Conservation (phyloP, 2,888 invertebrate genomes). For the Xylocampa areola region DNA sequence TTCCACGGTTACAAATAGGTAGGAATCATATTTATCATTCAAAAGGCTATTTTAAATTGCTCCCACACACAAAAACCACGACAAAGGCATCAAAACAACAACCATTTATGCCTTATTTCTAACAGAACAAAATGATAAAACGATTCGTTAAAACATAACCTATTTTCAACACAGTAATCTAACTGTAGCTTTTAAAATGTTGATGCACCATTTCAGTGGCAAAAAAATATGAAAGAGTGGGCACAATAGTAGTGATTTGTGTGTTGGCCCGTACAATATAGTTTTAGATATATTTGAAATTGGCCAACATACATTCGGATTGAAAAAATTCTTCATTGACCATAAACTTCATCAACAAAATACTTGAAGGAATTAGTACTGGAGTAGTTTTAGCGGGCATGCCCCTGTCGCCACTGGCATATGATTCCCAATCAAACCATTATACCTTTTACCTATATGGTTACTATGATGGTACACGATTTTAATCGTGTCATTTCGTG, state of each 20-base stretch:
- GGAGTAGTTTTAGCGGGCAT: too few relatives aligned
- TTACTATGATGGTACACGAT: too few relatives aligned
- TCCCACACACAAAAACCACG: conserved; percentile 17
- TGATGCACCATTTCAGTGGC: conserved; percentile 54
- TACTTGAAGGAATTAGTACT: too few relatives aligned
- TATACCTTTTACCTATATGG: too few relatives aligned
- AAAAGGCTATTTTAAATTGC: background rate
- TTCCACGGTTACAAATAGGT: too few relatives aligned
- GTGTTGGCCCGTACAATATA: conserved; percentile 28
- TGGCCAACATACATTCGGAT: conserved; percentile 69
- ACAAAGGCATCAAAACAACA: conserved; percentile 33
- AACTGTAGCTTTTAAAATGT: conserved; percentile 47
- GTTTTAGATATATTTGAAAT: conserved; percentile 61
- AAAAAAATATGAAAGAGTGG: conserved; percentile 62
- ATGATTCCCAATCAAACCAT: too few relatives aligned
- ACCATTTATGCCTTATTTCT: conserved; percentile 23
- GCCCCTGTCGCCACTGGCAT: too few relatives aligned
- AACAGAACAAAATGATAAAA: conserved; percentile 31
- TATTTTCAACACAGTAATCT: conserved; percentile 32
- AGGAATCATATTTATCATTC: too few relatives aligned
- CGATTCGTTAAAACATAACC: conserved; percentile 39
- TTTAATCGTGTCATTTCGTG: too few relatives aligned
- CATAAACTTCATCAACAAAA: too few relatives aligned
- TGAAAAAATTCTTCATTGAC: conserved; percentile 68
- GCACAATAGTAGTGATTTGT: conserved; percentile 71